Evolutionary conservation across 2,113 vertebrate genomes (phyloP).

Genomic region (Acinonyx jubatus): DNA sequence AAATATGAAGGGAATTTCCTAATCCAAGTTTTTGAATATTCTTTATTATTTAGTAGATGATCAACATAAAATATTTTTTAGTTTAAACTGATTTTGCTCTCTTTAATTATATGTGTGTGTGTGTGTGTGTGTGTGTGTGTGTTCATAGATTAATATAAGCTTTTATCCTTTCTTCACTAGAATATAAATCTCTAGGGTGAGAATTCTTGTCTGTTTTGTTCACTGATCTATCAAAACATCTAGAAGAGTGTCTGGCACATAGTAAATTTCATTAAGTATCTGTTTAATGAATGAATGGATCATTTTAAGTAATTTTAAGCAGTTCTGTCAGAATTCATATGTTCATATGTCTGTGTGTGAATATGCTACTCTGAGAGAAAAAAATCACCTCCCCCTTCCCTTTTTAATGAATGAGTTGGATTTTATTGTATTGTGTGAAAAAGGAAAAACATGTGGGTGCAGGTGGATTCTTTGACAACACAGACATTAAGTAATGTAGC

Average conservation of each 20-base stretch:
- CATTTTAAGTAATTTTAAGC: background rate
- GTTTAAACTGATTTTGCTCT: background rate
- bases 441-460: background rate
- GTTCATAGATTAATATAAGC: background rate
- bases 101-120: background rate
- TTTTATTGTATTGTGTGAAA: background rate
- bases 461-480: background rate
- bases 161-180: background rate
- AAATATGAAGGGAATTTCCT: background rate
- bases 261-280: conserved; percentile 19
- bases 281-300: background rate
- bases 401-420: background rate
- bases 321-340: background rate
- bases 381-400: accelerated
- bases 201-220: background rate
- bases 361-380: background rate
- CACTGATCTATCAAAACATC: background rate
- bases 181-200: background rate
- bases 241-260: background rate
- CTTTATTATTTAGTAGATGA: background rate
- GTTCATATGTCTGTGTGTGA: background rate
- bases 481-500: background rate
- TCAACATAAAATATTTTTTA: background rate
- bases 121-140: background rate
- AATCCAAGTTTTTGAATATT: background rate